phyloP scores from a whole-genome alignment of 1,140 invertebrate species.

The Atta cephalotes region DNA sequence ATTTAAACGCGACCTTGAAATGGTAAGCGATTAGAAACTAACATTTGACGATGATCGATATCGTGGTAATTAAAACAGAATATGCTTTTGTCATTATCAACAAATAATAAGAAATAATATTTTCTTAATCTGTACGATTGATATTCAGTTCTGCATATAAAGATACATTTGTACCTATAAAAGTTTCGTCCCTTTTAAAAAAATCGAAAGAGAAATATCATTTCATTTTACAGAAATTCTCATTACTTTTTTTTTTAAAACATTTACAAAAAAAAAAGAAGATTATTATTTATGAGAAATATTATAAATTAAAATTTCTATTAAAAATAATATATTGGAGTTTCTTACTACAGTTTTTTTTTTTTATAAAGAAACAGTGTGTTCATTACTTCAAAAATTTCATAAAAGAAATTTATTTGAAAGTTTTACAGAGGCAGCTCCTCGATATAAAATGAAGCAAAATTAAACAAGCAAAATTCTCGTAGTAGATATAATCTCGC shows the following conservation, averaged over 20 bases:
- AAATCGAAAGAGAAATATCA: neutral
- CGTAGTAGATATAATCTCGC: neutral
- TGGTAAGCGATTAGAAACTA: neutral
- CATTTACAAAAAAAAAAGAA: neutral
- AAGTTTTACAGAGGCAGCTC: neutral
- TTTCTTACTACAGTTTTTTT: neutral
- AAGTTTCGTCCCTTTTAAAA: neutral
- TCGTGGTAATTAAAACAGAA: neutral
- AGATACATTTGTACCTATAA: neutral
- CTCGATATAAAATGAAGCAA: neutral
- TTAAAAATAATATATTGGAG: neutral
- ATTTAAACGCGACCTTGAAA: constrained; percentile 49
- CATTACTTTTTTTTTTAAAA: neutral
- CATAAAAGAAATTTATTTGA: constrained; percentile 29
- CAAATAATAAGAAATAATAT: too few relatives aligned
- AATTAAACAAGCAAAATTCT: constrained; percentile 32
- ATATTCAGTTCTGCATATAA: neutral
- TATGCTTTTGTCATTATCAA: neutral
- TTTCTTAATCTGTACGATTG: neutral
- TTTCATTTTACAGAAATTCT: constrained; percentile 8
- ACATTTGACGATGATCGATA: constrained; percentile 2
- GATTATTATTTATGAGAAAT: constrained; percentile 1
- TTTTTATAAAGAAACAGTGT: neutral
- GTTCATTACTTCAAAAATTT: constrained; percentile 28
- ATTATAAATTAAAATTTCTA: constrained; percentile 7